phyloP scores from a whole-genome alignment of 2,797 vertebrate genomes.

The Notoglanidium macrostoma region DNA sequence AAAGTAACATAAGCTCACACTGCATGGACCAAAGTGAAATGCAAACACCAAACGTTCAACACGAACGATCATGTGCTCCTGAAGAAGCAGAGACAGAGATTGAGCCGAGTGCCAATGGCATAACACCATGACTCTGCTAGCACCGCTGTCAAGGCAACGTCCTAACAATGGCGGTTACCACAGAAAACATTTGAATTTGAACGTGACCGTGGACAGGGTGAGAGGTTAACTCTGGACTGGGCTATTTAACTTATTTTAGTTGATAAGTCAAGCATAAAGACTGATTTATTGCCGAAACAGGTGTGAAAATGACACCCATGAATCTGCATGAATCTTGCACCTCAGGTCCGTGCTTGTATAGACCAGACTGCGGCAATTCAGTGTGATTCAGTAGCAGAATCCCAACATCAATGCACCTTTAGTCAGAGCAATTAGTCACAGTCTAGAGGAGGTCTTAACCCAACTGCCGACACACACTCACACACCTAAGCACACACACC shows the following conservation, averaged over 20 bases:
- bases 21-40: constrained; percentile 24
- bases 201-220: background rate
- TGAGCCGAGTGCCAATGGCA: constrained; percentile 31
- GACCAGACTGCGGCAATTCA: background rate
- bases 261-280: background rate
- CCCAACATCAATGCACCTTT: constrained; percentile 30
- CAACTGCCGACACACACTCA: constrained; percentile 31
- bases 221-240: background rate
- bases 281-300: background rate
- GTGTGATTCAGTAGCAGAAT: constrained; percentile 46
- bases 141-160: constrained; percentile 33
- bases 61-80: constrained; percentile 30
- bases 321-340: background rate
- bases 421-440: constrained; percentile 54
- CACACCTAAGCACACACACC: constrained; percentile 9
- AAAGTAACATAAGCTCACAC: constrained; percentile 10
- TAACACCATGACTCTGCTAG: constrained; percentile 43
- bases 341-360: background rate
- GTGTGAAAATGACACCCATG: background rate
- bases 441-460: constrained; percentile 35
- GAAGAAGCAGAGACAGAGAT: constrained; percentile 10
- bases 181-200: constrained; percentile 26
- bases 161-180: constrained; percentile 46
- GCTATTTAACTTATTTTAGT: background rate
- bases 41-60: constrained; percentile 32